Percentiles rank a stretch among this genome's conserved stretches.
Conservation (phyloP, 2,797 vertebrate species). For the Oryzias dopingdopingensis region DNA sequence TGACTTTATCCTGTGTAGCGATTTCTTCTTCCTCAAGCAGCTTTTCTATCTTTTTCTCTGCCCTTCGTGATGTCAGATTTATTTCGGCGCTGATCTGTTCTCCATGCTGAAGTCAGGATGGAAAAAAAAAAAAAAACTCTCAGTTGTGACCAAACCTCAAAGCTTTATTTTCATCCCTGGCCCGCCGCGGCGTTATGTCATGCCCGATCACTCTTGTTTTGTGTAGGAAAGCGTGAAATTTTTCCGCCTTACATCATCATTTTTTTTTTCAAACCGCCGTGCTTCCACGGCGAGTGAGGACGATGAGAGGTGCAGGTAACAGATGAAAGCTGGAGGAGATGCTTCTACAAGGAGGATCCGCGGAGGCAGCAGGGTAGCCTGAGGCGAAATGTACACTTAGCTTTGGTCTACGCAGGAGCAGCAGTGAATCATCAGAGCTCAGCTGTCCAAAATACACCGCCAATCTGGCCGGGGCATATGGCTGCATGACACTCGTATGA, state of each 20-base stretch:
- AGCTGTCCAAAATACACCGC: slow-evolving; percentile 67
- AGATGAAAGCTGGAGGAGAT: slow-evolving; percentile 4
- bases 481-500: slow-evolving; percentile 58
- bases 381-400: slow-evolving; percentile 63
- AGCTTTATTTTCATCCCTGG: slow-evolving; percentile 44
- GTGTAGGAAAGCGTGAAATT: slow-evolving; percentile 41
- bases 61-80: too few species aligned
- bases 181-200: slow-evolving; percentile 50
- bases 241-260: slow-evolving; percentile 44
- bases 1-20: too few species aligned
- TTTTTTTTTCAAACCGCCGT: background rate
- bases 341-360: slow-evolving; percentile 39
- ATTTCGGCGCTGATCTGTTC: slow-evolving; percentile 43
- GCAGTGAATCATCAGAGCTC: slow-evolving; percentile 73
- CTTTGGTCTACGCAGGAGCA: slow-evolving; percentile 55
- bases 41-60: too few species aligned
- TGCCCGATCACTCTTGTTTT: slow-evolving; percentile 55
- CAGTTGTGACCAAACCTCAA: slow-evolving; percentile 56
- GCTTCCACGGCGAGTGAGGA: background rate
- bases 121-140: slow-evolving; percentile 19
- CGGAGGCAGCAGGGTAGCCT: slow-evolving; percentile 56
- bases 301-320: slow-evolving; percentile 27
- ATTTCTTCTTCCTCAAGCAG: too few species aligned
- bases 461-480: slow-evolving; percentile 69
- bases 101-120: slow-evolving; percentile 22